Evolutionary conservation across 2,113 vertebrate species (phyloP).

Genomic region (Amblyornis subalaris): DNA sequence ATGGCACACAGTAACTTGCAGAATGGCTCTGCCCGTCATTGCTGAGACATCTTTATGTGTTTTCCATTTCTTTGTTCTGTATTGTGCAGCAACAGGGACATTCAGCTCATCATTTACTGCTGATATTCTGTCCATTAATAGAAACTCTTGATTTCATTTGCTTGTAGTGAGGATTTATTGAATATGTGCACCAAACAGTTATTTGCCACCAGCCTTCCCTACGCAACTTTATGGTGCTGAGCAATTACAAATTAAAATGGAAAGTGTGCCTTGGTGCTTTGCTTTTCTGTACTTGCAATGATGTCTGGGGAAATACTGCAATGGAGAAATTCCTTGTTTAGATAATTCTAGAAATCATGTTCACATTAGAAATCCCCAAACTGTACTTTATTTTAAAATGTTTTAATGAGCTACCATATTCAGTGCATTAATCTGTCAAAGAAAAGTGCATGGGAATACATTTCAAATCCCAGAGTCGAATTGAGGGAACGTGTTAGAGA

Average conservation of each 20-base stretch:
- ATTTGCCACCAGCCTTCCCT: not conserved
- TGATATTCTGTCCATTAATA: slow-evolving; percentile 1
- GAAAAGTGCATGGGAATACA: slow-evolving; percentile 15
- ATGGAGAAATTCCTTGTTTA: slow-evolving; percentile 14
- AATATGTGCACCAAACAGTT: slow-evolving; percentile 18
- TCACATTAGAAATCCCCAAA: slow-evolving; percentile 45
- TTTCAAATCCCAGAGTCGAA: not conserved
- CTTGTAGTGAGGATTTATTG: slow-evolving; percentile 20
- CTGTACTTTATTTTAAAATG: slow-evolving; percentile 45
- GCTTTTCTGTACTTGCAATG: slow-evolving; percentile 9
- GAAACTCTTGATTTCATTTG: slow-evolving; percentile 33
- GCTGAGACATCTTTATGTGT: not conserved
- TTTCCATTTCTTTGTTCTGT: not conserved
- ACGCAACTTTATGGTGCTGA: slow-evolving; percentile 26
- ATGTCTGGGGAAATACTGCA: slow-evolving; percentile 29
- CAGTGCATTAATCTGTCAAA: slow-evolving; percentile 40
- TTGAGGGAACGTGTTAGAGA: not conserved
- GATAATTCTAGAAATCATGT: slow-evolving; percentile 52
- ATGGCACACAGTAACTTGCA: not conserved
- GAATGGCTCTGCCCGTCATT: not conserved
- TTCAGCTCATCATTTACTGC: not conserved
- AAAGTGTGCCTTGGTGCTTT: slow-evolving; percentile 33
- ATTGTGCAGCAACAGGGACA: not conserved
- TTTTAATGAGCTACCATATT: slow-evolving; percentile 36
- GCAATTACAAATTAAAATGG: slow-evolving; percentile 59